These are phyloP conservation scores for Hirtodrosophila trivittata DNA, from an alignment of 2,888 invertebrate species.

Conservation along the genomic window DNA sequence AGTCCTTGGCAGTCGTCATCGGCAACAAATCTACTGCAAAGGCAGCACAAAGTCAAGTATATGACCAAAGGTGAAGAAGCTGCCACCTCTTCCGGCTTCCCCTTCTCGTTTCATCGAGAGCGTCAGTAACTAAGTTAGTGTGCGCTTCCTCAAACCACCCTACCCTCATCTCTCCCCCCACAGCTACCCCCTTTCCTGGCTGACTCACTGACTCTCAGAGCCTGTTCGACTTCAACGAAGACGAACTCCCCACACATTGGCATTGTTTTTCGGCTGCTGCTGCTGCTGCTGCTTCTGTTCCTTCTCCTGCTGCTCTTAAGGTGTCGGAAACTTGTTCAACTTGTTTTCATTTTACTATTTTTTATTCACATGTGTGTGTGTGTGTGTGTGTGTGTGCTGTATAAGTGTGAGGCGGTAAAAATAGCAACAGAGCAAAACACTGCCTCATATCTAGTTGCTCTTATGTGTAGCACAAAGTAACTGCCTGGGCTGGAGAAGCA, in stretches of 20 bases:
- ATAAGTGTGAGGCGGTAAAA: conserved; percentile 35
- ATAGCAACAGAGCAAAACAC: conserved; percentile 46
- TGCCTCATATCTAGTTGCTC: conserved; percentile 47
- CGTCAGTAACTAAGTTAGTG: conserved; percentile 60
- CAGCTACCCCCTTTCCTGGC: not conserved
- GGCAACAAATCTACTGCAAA: conserved; percentile 54
- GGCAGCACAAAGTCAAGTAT: conserved; percentile 42
- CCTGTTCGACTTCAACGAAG: conserved; percentile 18
- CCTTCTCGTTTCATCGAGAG: conserved; percentile 6
- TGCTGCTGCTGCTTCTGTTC: conserved; percentile 22
- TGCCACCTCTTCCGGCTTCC: conserved; percentile 1
- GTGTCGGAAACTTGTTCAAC: conserved; percentile 80
- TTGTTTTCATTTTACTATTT: conserved; percentile 77
- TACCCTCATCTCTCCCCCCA: too few relatives aligned
- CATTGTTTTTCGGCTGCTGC: conserved; percentile 48
- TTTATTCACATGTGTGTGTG: conserved; percentile 9
- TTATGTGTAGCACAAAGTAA: conserved; percentile 8
- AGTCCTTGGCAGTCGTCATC: conserved; percentile 58
- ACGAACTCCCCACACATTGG: conserved; percentile 53
- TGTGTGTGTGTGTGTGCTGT: not conserved
- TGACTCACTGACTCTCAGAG: conserved; percentile 1
- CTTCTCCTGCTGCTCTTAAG: conserved; percentile 55
- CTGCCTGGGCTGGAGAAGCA: conserved; percentile 13
- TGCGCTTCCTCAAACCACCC: not conserved
- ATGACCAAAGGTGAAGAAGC: conserved; percentile 38